Percentiles rank a stretch among this genome's conserved stretches.
Conservation (phyloP, 2,888 invertebrate species). For the Cenopis cana region DNA sequence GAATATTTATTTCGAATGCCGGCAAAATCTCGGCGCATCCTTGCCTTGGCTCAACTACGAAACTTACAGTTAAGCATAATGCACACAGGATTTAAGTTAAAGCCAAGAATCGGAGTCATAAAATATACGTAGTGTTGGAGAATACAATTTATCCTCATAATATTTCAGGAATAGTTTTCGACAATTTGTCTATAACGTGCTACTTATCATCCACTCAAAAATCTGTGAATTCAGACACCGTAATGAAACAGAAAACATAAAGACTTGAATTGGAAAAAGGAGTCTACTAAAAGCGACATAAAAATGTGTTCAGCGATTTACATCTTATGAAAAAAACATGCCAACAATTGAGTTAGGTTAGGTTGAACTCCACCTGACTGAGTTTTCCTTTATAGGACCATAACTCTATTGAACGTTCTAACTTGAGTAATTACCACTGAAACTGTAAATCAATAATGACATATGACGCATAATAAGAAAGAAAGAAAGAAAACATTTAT, state of each 20-base stretch:
- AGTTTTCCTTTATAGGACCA: slow-evolving; percentile 16
- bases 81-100: slow-evolving; percentile 50
- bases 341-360: slow-evolving; percentile 16
- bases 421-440: background rate
- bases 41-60: slow-evolving; percentile 65
- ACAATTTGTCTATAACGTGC: background rate
- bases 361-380: background rate
- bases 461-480: too few relatives aligned
- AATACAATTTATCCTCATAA: background rate
- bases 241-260: background rate
- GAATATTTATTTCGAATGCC: slow-evolving; percentile 75
- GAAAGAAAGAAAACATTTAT: too few relatives aligned
- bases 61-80: slow-evolving; percentile 70
- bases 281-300: slow-evolving; percentile 9
- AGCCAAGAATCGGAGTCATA: slow-evolving; percentile 27
- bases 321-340: slow-evolving; percentile 11
- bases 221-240: background rate
- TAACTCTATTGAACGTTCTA: slow-evolving; percentile 15
- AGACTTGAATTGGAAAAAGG: background rate
- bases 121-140: slow-evolving; percentile 6
- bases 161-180: background rate
- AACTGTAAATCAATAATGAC: slow-evolving; percentile 29
- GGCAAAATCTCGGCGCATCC: slow-evolving; percentile 73
- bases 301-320: slow-evolving; percentile 22
- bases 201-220: background rate